phyloP scores from a whole-genome alignment of 2,113 vertebrate genomes.

The Propithecus coquereli region DNA sequence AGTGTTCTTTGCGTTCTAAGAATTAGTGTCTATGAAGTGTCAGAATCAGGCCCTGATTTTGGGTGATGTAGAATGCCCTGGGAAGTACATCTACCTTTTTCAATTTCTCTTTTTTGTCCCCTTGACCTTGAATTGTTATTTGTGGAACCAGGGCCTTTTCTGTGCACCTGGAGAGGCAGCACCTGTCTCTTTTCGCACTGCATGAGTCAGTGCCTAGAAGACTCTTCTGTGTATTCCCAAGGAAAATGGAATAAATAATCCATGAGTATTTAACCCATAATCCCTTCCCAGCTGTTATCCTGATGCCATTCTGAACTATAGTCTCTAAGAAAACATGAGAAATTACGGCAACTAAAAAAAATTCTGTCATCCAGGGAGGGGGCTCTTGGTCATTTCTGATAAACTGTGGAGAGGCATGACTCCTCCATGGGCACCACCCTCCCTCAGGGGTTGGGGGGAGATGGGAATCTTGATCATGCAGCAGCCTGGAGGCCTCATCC shows the following conservation, averaged over 20 bases:
- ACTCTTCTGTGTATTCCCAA: not conserved
- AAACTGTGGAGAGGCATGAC: not conserved
- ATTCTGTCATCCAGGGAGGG: not conserved
- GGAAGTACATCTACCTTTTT: not conserved
- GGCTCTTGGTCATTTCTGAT: not conserved
- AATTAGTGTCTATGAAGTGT: not conserved
- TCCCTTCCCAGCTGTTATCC: not conserved
- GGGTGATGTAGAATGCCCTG: not conserved
- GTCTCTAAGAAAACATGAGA: not conserved
- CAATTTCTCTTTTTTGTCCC: not conserved
- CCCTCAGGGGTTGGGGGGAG: not conserved
- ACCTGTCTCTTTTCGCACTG: not conserved
- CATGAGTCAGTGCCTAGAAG: not conserved
- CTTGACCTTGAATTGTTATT: not conserved
- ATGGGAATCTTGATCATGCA: not conserved
- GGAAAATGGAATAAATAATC: not conserved
- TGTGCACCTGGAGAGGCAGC: not conserved
- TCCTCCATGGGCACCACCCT: fast-evolving
- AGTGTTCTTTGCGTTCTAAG: not conserved
- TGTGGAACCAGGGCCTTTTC: not conserved
- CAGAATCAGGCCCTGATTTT: not conserved
- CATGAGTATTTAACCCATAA: not conserved
- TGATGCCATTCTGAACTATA: not conserved
- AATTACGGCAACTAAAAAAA: not conserved
- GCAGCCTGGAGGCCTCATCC: not conserved